Evolutionary conservation across 1,140 invertebrate genomes (phyloP).

Genomic region (Cyclargus thomasi): DNA sequence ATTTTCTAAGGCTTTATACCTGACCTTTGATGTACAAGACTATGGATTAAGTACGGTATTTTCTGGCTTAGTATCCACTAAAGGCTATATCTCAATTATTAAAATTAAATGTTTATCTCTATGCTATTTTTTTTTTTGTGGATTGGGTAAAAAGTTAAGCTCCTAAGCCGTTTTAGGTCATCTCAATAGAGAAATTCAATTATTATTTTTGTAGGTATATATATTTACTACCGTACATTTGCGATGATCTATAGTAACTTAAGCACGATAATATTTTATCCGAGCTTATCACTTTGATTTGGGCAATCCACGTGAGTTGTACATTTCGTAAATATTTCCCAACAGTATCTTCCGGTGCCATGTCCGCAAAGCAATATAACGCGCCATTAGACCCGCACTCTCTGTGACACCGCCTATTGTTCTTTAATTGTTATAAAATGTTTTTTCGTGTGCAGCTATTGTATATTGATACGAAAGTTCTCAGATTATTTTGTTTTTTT

Average conservation of each 20-base stretch:
- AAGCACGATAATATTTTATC: too few relatives aligned
- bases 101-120: neutral
- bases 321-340: slow-evolving; percentile 1
- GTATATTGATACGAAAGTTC: neutral
- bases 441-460: neutral
- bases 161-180: too few relatives aligned
- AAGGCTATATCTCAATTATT: neutral
- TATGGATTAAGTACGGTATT: neutral
- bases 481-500: too few relatives aligned
- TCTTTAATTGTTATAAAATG: slow-evolving; percentile 28
- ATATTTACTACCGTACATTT: too few relatives aligned
- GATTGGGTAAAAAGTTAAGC: too few relatives aligned
- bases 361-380: slow-evolving; percentile 57
- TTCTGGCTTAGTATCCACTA: neutral
- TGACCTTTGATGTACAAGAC: neutral
- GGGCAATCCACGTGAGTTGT: too few relatives aligned
- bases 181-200: too few relatives aligned
- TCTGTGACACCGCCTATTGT: slow-evolving; percentile 50
- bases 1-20: neutral
- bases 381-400: slow-evolving; percentile 50
- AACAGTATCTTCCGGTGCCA: slow-evolving; percentile 20
- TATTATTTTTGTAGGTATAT: too few relatives aligned
- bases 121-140: too few relatives aligned
- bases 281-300: too few relatives aligned
- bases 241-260: too few relatives aligned